Evolutionary conservation across 2,797 vertebrate genomes (phyloP).

Genomic region (Cyclopterus lumpus): DNA sequence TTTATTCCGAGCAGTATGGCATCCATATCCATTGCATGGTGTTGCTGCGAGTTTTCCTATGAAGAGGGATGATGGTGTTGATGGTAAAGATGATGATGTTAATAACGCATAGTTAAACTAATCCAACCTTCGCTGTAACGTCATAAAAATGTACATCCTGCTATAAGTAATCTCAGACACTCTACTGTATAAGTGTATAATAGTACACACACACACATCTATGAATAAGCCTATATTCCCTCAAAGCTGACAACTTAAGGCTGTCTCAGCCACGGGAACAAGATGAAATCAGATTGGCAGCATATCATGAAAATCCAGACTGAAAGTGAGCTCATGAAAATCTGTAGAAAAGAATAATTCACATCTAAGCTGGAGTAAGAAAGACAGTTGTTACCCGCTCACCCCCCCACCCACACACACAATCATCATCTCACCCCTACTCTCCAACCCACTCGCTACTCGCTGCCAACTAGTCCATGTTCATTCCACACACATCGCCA

Average conservation of each 20-base stretch:
- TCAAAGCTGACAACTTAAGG: slow-evolving; percentile 70
- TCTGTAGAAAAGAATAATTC: slow-evolving; percentile 68
- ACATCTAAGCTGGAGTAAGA: slow-evolving; percentile 56
- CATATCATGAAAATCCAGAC: slow-evolving; percentile 69
- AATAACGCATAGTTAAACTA: slow-evolving; percentile 51
- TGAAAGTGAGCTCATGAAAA: slow-evolving; percentile 65
- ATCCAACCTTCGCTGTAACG: slow-evolving; percentile 34
- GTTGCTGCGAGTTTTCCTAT: slow-evolving; percentile 19
- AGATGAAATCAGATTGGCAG: slow-evolving; percentile 71
- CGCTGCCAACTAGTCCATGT: slow-evolving; percentile 81
- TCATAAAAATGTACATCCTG: slow-evolving; percentile 29
- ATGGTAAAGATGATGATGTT: slow-evolving; percentile 48
- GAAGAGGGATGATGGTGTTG: slow-evolving; percentile 17
- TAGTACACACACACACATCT: slow-evolving; percentile 14
- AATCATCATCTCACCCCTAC: slow-evolving; percentile 40
- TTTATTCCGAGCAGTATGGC: slow-evolving; percentile 49
- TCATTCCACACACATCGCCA: slow-evolving; percentile 87
- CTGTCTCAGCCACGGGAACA: slow-evolving; percentile 55
- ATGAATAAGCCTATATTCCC: slow-evolving; percentile 39
- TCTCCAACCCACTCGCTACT: slow-evolving; percentile 59
- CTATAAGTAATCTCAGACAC: slow-evolving; percentile 30
- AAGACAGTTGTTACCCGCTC: slow-evolving; percentile 31
- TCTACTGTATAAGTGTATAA: slow-evolving; percentile 21
- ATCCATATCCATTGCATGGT: slow-evolving; percentile 19
- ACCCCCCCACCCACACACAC: not conserved